Base-by-base conservation (phyloP, 2,797 vertebrate genomes). In the Nannoperca obscura region DNA sequence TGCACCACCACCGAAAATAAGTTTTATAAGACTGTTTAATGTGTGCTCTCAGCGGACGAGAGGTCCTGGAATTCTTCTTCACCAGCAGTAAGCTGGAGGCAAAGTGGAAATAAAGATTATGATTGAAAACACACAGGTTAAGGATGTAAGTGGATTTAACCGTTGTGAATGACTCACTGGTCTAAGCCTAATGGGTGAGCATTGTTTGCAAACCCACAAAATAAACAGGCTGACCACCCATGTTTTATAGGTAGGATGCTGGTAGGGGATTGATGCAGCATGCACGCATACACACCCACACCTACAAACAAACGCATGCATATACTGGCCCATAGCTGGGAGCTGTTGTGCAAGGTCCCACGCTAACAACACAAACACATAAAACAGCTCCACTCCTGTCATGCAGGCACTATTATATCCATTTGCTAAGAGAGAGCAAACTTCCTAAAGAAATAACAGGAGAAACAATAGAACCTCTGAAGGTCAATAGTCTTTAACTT, bases 151-250 rank as follows among this genome's bases (percentile, higher is more conserved):
- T 71, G 82, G 61, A 67, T 81, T 87, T 80, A 77, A 86, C 49
- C 70, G 59, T 71, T 69, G 57, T 59, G 55, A 67, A 75, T 88
- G 82, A 85, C 76, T 88, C 88, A 80, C 49, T 55, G 74, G 74
- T 80, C 15, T 50, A 17, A 67, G 63, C 24, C 65, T 86, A 91
- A 91, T 67, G 73, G 70, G 49, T 61, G 55, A 74, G 62, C 80
- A 74, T 83, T 90, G 87, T 87, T 90, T 90, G 67, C 69, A 82
- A 91, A 84, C 65, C 79, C 72, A 46, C 64, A 71, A 74, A 74
- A 85, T 89, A 89, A 91, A 87, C 62, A 85, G 61, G 54, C 81
- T 93, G 93, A 87, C 94, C 94, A 94, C 94, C 94, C 90, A 77
- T 85, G 54, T 91, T 94, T 94, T 88, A 92, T 90, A 86, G 83